Evolutionary conservation across 2,797 vertebrate genomes (phyloP).

Genomic region (Sarcoramphus papa): DNA sequence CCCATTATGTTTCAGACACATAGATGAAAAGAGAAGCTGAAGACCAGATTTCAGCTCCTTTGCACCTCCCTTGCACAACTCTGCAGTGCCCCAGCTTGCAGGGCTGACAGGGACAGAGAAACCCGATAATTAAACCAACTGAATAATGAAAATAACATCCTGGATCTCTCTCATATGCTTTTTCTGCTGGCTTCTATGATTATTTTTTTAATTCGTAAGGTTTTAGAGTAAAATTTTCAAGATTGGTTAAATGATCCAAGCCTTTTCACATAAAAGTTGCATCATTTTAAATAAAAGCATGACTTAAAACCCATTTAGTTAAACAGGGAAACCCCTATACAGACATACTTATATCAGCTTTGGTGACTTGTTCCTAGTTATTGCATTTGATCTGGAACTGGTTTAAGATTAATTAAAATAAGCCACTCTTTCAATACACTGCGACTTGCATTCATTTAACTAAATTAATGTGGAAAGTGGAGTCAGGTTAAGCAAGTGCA

Average conservation of each 20-base stretch:
- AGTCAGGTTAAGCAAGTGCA: background rate
- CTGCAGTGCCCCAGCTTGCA: background rate
- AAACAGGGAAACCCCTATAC: background rate
- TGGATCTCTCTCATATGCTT: background rate
- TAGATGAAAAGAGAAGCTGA: background rate
- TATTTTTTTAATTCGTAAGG: background rate
- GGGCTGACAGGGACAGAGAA: background rate
- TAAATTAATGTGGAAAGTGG: background rate
- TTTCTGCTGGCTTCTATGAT: background rate
- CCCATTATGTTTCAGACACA: fast-evolving
- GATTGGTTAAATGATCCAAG: background rate
- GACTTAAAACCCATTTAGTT: background rate
- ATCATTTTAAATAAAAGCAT: background rate
- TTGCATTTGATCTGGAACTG: background rate
- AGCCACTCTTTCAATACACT: background rate
- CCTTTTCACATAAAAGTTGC: background rate
- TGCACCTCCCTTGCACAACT: background rate
- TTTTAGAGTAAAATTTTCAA: background rate
- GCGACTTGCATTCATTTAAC: background rate
- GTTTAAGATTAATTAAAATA: slow-evolving; percentile 7
- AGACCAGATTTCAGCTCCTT: background rate
- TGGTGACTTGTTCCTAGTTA: background rate
- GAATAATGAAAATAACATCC: background rate
- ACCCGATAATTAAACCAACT: background rate
- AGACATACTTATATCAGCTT: background rate